Evolutionary conservation across 37 sponge, comb jelly and placozoan species (phyloP).

Genomic region (Petrosia ficiformis): DNA sequence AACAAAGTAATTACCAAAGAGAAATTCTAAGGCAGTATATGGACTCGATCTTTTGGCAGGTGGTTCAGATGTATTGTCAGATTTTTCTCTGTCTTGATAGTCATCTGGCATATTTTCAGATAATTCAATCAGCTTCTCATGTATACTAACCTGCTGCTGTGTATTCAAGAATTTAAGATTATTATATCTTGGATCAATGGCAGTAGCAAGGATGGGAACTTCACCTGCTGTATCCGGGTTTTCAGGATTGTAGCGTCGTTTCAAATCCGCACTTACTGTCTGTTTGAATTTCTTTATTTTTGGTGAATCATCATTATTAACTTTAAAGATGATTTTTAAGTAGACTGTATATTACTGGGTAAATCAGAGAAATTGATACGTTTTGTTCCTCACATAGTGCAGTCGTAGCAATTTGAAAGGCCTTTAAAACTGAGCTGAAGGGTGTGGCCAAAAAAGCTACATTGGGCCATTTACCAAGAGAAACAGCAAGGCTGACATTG

Average conservation of each 20-base stretch:
- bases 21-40: conserved; percentile 9
- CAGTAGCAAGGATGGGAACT: conserved; percentile 4
- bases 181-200: conserved; percentile 11
- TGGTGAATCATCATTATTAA: conserved; percentile 10
- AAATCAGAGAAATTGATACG: conserved; percentile 23
- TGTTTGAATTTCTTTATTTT: conserved; percentile 23
- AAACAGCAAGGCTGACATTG: too few species aligned
- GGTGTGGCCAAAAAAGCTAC: too few species aligned
- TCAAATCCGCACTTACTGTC: conserved; percentile 6
- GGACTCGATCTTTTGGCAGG: conserved; percentile 17
- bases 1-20: background rate
- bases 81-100: background rate
- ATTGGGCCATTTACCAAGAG: too few species aligned
- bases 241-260: background rate
- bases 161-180: conserved; percentile 2
- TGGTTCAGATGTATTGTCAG: conserved; percentile 4
- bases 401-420: conserved; percentile 35
- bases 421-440: conserved; percentile 21
- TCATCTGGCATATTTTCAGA: too few species aligned
- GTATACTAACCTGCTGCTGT: background rate
- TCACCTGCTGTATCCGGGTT: background rate
- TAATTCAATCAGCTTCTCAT: too few species aligned
- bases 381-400: too few species aligned
- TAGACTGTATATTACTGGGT: conserved; percentile 29
- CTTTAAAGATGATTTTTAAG: conserved; percentile 9